A percentile compares a stretch with the other conserved stretches of the same genome.
Conservation (phyloP, 2,888 invertebrate genomes). For the Antitype chi region DNA sequence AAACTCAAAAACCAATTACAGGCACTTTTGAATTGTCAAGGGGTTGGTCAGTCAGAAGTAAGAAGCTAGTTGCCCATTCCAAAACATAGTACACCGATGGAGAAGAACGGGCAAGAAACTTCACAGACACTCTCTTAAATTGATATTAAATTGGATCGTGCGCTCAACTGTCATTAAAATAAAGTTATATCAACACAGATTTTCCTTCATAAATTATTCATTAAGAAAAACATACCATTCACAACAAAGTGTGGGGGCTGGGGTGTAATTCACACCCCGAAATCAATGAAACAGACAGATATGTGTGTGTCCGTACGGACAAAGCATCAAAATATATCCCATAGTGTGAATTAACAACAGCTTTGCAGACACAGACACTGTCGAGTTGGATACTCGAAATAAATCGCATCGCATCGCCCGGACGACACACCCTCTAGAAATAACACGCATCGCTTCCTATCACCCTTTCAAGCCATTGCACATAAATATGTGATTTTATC, state of each 20-base stretch:
- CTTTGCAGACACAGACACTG: background rate
- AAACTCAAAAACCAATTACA: too few relatives aligned
- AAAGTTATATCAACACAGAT: background rate
- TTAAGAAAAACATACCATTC: background rate
- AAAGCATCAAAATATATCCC: background rate
- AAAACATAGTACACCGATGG: too few relatives aligned
- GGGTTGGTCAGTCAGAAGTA: too few relatives aligned
- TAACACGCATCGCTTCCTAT: conserved; percentile 27
- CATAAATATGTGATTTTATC: conserved; percentile 25
- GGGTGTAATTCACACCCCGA: background rate
- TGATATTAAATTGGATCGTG: background rate
- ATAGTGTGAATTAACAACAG: conserved; percentile 6
- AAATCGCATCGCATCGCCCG: conserved; percentile 24
- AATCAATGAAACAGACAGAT: background rate
- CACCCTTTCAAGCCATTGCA: conserved; percentile 45
- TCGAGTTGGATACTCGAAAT: conserved; percentile 25
- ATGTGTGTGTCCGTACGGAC: too few relatives aligned
- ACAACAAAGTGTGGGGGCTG: background rate
- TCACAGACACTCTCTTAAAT: too few relatives aligned
- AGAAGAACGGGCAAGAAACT: too few relatives aligned
- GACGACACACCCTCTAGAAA: conserved; percentile 31
- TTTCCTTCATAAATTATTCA: background rate
- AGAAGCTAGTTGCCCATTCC: too few relatives aligned
- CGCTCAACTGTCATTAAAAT: background rate
- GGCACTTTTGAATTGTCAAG: too few relatives aligned